Evolutionary conservation across 2,888 invertebrate genomes (phyloP), one percentile per base, ranked within the genome.

Genomic region (Thelaira solivaga): DNA sequence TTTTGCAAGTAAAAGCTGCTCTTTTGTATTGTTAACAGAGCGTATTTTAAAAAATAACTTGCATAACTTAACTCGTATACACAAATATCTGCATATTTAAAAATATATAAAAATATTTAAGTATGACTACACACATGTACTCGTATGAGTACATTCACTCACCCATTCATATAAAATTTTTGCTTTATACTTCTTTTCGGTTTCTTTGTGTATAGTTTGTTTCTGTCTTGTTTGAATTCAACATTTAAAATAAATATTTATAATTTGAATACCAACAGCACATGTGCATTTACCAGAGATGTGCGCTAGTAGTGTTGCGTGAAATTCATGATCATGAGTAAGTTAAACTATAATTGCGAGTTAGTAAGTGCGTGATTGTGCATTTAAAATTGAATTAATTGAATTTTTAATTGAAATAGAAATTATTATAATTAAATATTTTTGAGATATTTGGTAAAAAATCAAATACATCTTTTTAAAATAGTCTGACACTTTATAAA

Each of bases 181-280:
- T 49, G 26, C 20, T 18, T 47, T 41, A 11, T 39, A 5, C 16
- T 13, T 29, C 18, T 39, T 16, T 51, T 65, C 67, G 24, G 41
- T 16, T 45, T 55, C 47, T 61, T 13, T 61, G 16, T 59, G 45
- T 53, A 13, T 39, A 31, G 4, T 26, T 68, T 45, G 31, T 51
- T n/a, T n/a, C n/a, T 24, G 26, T 31, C 13, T 64, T 43, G 8
- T 22, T 59, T 59, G 29, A 59, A 59, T 41, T 57, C 24, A 55
- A 22, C 39, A 62, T 68, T 75, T 68, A 16, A 45, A n/a, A 39
- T 61, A 75, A 75, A 75, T 68, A 75, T 75, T 75, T 75, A 62
- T 64, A 61, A 29, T 24, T 57, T 68, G 62, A 68, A 69, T 55
- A 49, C 13, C 61, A 62, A 65, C 51, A 64, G 43, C 26, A 75